Evolutionary conservation across 2,113 vertebrate species (phyloP), one percentile per base, ranked within the genome.

Genomic region (Hippoglossus stenolepis): DNA sequence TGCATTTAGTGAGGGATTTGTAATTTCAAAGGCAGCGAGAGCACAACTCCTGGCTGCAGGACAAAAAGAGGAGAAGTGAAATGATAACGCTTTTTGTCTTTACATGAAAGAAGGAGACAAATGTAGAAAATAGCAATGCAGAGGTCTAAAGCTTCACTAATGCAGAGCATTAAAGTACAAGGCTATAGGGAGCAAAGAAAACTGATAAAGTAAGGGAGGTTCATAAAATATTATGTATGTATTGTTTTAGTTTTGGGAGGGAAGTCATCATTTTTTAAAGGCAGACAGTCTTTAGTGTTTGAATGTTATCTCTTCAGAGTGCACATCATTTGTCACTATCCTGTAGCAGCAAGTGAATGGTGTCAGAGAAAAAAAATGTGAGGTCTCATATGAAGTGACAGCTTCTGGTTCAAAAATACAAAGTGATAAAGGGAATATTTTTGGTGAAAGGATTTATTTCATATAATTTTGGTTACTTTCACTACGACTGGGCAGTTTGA

Each of bases 1-100:
- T 73, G 81, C 79, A 73, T 65, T 80, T 13, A 70, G 18, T 54
- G 12, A 49, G 65, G 58, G 64, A 73, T 69, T 51, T 69, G 59
- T 59, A 12, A 49, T 65, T 54, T 35, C 45, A 75, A 61, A 66
- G 23, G 43, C 58, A 75, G 3, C 23, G 31, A 56, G 18, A 63
- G 23, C n/a, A 15, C 38, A 43, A 23, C 38, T 40, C 3, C 9
- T 4, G 62, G 35, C 17, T 64, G 57, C 31, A 54, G 26, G 59
- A 56, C 53, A 35, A 56, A 45, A 1, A 28, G 31, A 31, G 31
- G 5, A 43, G 43, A 63, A 38, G 1, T 7, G 0, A 11, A 31
- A 18, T 47, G 7, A 49, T 8, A 64, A 21, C 18, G 47, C 1
- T 21, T 21, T 20, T 31, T 31, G 2, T 40, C 49, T 2, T 51